Base-by-base conservation (phyloP, 2,888 invertebrate genomes). In the Pyrochroa serraticornis region DNA sequence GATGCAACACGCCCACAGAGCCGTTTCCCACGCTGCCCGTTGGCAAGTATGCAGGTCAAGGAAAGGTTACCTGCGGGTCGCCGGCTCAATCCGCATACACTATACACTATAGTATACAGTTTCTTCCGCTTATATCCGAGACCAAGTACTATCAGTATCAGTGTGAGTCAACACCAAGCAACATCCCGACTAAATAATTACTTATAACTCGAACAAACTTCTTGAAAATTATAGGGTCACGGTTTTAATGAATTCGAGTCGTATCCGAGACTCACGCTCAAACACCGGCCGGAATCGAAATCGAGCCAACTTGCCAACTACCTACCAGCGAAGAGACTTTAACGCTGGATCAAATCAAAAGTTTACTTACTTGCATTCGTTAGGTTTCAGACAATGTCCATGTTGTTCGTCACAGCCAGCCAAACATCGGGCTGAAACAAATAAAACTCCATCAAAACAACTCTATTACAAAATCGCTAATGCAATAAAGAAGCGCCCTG, bases 281-380 rank as follows among this genome's bases (percentile, higher is more conserved):
- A 64, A 49, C 58, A 57, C 54, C 47, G 44, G 53, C n/a, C n/a
- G n/a, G n/a, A n/a, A n/a, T n/a, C n/a, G n/a, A n/a, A 53, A 49
- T 58, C 55, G 54, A 56, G 57, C 54, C 53, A 64, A 60, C 51
- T 49, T 60, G 45, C 43, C 58, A 62, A 54, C 58, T 48, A 55
- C 61, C 50, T 47, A 58, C 57, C 60, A 51, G 43, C 38, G 44
- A 53, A 64, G 66, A 63, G 64, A 69, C 63, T 71, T 68, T 62
- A 69, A 72, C 64, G 80, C 80, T 80, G 77, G 81, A 80, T 79
- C 76, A 80, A 74, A 77, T 74, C 41, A 46, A 42, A 38, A 42
- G 30, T 73, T 77, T 84, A 95, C 95, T 95, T 87, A 96, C 95
- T 87, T 86, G 94, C 97, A 97, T 83, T 95, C 93, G 84, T 93